A percentile compares a stretch with the other conserved stretches of the same genome.
phyloP scores from a whole-genome alignment of 2,888 invertebrate genomes.

The Corythucha ciliata region DNA sequence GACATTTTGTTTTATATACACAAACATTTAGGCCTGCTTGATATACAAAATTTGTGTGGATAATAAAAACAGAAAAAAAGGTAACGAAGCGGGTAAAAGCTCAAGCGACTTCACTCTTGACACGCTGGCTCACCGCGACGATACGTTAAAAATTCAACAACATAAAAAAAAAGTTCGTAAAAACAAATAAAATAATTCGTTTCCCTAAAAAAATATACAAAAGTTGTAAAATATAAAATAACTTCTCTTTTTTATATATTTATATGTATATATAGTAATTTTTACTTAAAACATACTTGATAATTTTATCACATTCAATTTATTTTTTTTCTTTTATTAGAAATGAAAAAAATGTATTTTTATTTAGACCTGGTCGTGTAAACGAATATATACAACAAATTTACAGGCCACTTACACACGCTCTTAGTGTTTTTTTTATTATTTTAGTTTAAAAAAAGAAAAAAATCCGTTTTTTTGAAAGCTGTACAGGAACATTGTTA shows the following conservation, averaged over 20 bases:
- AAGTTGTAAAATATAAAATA: conserved; percentile 14
- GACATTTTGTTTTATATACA: no score
- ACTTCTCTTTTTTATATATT: conserved; percentile 19
- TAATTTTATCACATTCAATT: conserved; percentile 36
- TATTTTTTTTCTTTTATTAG: conserved; percentile 22
- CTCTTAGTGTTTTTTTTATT: conserved; percentile 23
- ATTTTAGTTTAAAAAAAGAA: no score
- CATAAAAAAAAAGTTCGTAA: no score
- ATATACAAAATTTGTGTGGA: no score
- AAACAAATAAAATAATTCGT: no score
- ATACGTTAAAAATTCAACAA: conserved; percentile 31
- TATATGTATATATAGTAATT: conserved; percentile 33
- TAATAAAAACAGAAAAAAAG: no score
- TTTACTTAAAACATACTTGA: conserved; percentile 33
- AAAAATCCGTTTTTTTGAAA: conserved; percentile 41
- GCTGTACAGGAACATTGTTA: conserved; percentile 46
- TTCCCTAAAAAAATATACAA: conserved; percentile 29
- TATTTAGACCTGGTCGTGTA: conserved; percentile 27
- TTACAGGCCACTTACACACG: conserved; percentile 30
- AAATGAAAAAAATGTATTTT: no score
- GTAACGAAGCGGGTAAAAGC: conserved; percentile 32
- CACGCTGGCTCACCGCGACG: conserved; percentile 32
- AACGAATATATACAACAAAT: conserved; percentile 32
- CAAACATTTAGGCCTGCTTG: no score
- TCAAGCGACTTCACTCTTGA: conserved; percentile 33